Base-by-base conservation (phyloP, 2,797 vertebrate species). In the Pyrrhura leucotis region DNA sequence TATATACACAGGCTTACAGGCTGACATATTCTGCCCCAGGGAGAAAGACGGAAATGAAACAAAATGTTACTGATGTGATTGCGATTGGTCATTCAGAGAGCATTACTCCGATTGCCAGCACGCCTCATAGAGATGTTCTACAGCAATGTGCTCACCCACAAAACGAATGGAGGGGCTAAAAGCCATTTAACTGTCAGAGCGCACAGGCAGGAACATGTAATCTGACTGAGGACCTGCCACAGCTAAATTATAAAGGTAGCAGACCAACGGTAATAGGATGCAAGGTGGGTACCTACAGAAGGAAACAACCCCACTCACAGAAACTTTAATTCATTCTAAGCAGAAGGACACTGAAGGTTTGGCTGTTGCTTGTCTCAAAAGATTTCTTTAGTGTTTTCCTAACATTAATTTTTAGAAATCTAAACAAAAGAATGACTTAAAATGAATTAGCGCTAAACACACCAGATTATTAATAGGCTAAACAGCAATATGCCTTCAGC, bases 401-500 rank as follows among this genome's bases (percentile, higher is more conserved):
- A 33, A 48, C 44, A 3, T 45, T 58, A 42, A 39, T 58, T 79
- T 85, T 90, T 47, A 42, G 67, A 83, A 87, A 35, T 14, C 65
- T 85, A 56, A 94, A 82, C 42, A 94, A 94, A 93, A 71, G 68
- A 82, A 93, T 71, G 54, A 72, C 42, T 66, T 84, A 20, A 85
- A 68, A 88, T 62, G 33, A 89, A 94, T 66, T 51, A 80, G 58
- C 75, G 42, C 78, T 81, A 95, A 95, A 85, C 68, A 85, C 18
- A 76, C 10, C 2, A 23, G 69, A 76, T 84, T 83, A 85, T 91
- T 94, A 96, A 93, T 85, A 87, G 63, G 76, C 85, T 92, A 89
- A 97, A 89, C 53, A 92, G 78, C 91, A 91, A 69, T 65, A 56
- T 47, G 88, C 61, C 97, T 97, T 95, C 66, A 93, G 90, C 94